These are phyloP conservation scores for Drosophila tristis DNA, from an alignment of 1,140 invertebrate genomes.

Conservation along the genomic window DNA sequence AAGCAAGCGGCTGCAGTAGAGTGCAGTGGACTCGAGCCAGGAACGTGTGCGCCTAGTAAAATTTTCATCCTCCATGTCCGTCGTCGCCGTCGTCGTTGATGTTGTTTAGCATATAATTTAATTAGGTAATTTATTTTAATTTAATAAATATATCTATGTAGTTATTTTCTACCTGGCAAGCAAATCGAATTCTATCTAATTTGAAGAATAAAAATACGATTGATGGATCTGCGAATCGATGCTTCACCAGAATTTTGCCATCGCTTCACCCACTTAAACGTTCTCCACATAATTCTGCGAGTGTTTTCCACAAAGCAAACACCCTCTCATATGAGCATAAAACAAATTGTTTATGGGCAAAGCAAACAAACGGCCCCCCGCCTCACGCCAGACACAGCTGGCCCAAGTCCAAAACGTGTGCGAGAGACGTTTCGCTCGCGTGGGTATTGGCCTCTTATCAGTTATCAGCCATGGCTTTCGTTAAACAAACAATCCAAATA, in stretches of 20 bases:
- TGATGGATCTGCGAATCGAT: too few species aligned
- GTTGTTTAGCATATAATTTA: slow-evolving; percentile 31
- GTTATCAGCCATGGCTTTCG: slow-evolving; percentile 19
- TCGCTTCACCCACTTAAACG: background rate
- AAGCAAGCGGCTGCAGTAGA: slow-evolving; percentile 71
- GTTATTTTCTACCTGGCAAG: slow-evolving; percentile 12
- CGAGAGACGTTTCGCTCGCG: slow-evolving; percentile 3
- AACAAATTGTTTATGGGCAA: slow-evolving; percentile 45
- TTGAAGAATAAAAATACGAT: background rate
- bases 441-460: slow-evolving; percentile 39
- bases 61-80: slow-evolving; percentile 9
- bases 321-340: slow-evolving; percentile 24
- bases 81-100: slow-evolving; percentile 18
- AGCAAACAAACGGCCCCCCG: slow-evolving; percentile 37
- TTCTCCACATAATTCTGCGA: background rate
- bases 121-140: slow-evolving; percentile 41
- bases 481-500: slow-evolving; percentile 34
- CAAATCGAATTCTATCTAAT: slow-evolving; percentile 13
- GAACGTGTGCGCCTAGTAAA: slow-evolving; percentile 48
- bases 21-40: slow-evolving; percentile 39
- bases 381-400: background rate
- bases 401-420: slow-evolving; percentile 26
- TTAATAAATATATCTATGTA: slow-evolving; percentile 61
- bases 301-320: slow-evolving; percentile 8
- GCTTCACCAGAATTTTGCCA: background rate